A percentile compares a stretch with the other conserved stretches of the same genome.
phyloP scores from a whole-genome alignment of 2,797 vertebrate genomes.

The Limnodromus scolopaceus region DNA sequence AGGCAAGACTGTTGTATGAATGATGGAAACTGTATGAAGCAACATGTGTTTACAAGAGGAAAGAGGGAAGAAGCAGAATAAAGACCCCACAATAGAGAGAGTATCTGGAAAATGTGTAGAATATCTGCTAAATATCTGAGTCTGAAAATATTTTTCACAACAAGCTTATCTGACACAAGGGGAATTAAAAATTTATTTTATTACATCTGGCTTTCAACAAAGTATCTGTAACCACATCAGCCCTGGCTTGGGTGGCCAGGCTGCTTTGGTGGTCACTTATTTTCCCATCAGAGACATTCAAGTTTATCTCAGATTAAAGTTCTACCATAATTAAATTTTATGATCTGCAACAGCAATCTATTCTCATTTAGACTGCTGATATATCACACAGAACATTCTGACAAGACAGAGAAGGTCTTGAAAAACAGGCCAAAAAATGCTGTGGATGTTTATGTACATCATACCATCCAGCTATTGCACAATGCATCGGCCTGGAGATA shows the following conservation, averaged over 20 bases:
- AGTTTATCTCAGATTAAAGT: conserved; percentile 61
- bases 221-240: conserved; percentile 49
- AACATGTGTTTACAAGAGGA: neutral
- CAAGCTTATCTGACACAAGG: conserved; percentile 46
- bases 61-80: neutral
- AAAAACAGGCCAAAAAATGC: conserved; percentile 39
- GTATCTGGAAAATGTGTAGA: neutral
- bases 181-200: conserved; percentile 59
- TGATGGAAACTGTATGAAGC: neutral
- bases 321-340: conserved; percentile 60
- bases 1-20: neutral
- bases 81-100: neutral
- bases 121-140: conserved; percentile 2
- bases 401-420: conserved; percentile 16
- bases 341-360: conserved; percentile 27
- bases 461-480: conserved; percentile 37
- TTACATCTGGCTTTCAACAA: conserved; percentile 50
- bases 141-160: conserved; percentile 48
- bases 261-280: conserved; percentile 61
- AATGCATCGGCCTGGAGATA: neutral
- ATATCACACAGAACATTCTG: conserved; percentile 29
- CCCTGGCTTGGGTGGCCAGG: conserved; percentile 33
- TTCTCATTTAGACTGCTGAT: conserved; percentile 29
- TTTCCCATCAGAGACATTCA: conserved; percentile 52
- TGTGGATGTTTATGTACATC: conserved; percentile 38